Base-by-base conservation (phyloP, 2,888 invertebrate species). In the Drosophila mayaguana region DNA sequence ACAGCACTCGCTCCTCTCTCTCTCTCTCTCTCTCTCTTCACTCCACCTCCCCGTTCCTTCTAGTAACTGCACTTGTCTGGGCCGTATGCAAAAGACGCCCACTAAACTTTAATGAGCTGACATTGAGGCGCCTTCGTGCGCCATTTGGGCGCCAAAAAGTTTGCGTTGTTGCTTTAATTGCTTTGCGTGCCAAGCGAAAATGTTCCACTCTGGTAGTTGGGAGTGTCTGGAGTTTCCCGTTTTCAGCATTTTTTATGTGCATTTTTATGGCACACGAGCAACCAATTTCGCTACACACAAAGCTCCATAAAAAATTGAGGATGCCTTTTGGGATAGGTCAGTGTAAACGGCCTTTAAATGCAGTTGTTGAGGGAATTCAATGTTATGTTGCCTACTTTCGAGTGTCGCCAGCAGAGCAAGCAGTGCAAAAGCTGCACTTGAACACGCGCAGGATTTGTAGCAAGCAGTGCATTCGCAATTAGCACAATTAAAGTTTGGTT, bases 51-150 rank as follows among this genome's bases (percentile, higher is more conserved):
- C 6, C 14, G 2, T 2, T 36, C 34, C n/a, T n/a, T n/a, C n/a
- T n/a, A n/a, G n/a, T 43, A 48, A 54, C 53, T 72, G 78, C 81
- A 75, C 48, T 63, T 63, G 63, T 25, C 40, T 25, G 38, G 40
- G 38, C 32, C 63, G 64, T 75, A 83, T 88, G 89, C 89, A 85
- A 86, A 72, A 77, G 59, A 69, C 83, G 59, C 80, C 83, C 87
- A 80, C 83, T 77, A 86, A 86, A 86, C 77, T 86, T 83, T 83
- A 83, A 83, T 88, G 87, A 78, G 69, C 89, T 83, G 87, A 83
- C 89, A 88, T 88, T 83, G 89, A 88, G 84, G 82, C 82, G 81
- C 72, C 75, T 67, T 67, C 75, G 75, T 81, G 79, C 89, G 75
- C 80, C 89, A 84, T 77, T 88, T 81, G 72, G 85, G 89, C 89